Evolutionary conservation across 2,888 invertebrate genomes (phyloP).

Genomic region (Drosophila infuscata): DNA sequence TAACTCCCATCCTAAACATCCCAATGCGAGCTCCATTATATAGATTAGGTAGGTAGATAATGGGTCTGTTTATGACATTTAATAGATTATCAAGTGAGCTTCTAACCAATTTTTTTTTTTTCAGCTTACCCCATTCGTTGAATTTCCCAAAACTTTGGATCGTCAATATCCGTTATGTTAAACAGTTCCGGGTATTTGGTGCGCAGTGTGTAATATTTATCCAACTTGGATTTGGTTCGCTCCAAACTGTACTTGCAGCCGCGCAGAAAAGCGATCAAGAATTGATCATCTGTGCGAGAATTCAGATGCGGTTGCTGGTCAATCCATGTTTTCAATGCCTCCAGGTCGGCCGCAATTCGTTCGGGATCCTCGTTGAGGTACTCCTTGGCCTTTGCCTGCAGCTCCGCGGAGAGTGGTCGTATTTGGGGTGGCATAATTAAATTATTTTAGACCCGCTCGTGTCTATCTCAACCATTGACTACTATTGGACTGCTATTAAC

Average conservation of each 20-base stretch:
- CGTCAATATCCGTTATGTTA: constrained; percentile 83
- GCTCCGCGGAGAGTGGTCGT: constrained; percentile 72
- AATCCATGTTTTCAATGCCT: constrained; percentile 86
- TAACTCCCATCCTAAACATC: constrained; percentile 86
- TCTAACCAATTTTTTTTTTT: constrained; percentile 52
- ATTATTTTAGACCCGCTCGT: not conserved
- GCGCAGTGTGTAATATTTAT: constrained; percentile 87
- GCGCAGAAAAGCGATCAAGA: constrained; percentile 86
- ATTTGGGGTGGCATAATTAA: constrained; percentile 61
- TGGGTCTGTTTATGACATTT: constrained; percentile 82
- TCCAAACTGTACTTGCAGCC: constrained; percentile 87
- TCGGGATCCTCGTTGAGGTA: constrained; percentile 86
- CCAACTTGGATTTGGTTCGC: constrained; percentile 86
- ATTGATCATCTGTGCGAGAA: constrained; percentile 85
- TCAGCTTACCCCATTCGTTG: constrained; percentile 55
- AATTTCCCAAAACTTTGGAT: constrained; percentile 58
- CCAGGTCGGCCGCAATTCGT: constrained; percentile 80
- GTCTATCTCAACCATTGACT: constrained; percentile 20
- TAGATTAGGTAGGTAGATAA: constrained; percentile 78
- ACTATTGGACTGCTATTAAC: constrained; percentile 41
- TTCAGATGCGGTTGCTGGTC: constrained; percentile 86
- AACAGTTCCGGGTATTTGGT: constrained; percentile 87
- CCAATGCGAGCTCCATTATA: constrained; percentile 85
- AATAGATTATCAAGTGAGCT: constrained; percentile 84
- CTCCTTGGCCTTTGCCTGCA: constrained; percentile 83